Conservation (phyloP, 2,888 invertebrate species). For the Rhogogaster chlorosoma region DNA sequence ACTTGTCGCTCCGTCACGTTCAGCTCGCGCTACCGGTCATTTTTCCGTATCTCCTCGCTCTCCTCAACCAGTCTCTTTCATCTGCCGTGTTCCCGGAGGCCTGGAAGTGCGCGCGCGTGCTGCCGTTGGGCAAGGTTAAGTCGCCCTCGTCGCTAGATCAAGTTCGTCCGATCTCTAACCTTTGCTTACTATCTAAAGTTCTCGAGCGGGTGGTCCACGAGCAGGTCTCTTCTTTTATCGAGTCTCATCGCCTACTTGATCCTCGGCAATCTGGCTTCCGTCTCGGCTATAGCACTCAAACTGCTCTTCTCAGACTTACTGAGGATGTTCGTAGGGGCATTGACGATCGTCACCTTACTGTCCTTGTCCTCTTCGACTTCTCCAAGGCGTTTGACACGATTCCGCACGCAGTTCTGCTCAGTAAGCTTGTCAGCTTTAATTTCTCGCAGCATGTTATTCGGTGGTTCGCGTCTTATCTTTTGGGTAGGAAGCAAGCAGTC, state of each 20-base stretch:
- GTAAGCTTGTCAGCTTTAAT: conserved; percentile 56
- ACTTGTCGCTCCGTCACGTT: background rate
- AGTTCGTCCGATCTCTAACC: conserved; percentile 29
- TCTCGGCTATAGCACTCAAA: conserved; percentile 60
- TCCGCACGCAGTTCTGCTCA: conserved; percentile 56
- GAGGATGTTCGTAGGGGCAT: conserved; percentile 60
- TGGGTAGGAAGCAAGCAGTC: background rate
- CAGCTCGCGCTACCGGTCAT: conserved; percentile 7
- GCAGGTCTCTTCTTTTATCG: conserved; percentile 58
- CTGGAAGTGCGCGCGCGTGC: background rate
- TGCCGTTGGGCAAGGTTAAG: conserved; percentile 37
- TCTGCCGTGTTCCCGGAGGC: conserved; percentile 1
- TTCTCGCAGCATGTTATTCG: conserved; percentile 78
- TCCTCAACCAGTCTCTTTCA: conserved; percentile 13
- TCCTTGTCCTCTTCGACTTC: conserved; percentile 61
- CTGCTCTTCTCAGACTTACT: conserved; percentile 59
- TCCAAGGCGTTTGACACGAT: conserved; percentile 64
- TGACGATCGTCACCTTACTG: conserved; percentile 57
- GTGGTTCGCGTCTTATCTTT: background rate
- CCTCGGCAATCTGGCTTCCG: conserved; percentile 64
- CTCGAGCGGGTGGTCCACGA: conserved; percentile 39
- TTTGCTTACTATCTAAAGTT: conserved; percentile 8
- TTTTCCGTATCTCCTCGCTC: background rate
- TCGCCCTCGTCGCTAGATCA: conserved; percentile 15
- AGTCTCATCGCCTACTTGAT: conserved; percentile 60